These are phyloP conservation scores for Plemyria rubiginata DNA, from an alignment of 2,888 invertebrate species.

Conservation along the genomic window DNA sequence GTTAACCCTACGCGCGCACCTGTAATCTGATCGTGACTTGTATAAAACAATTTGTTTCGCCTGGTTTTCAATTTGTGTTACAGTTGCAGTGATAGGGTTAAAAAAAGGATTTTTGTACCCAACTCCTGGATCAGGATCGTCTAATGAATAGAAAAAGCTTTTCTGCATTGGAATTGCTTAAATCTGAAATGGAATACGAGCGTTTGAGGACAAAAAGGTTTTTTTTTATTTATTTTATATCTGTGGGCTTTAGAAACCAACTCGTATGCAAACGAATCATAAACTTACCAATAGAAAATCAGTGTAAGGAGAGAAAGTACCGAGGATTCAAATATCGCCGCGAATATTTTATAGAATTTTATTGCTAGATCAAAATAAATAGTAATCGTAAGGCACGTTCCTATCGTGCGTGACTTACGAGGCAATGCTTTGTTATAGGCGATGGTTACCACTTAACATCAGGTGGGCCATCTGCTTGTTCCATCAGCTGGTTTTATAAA, in stretches of 20 bases:
- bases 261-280: not conserved
- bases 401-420: too few species aligned
- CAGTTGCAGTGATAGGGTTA: constrained; percentile 53
- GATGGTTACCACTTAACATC: too few species aligned
- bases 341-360: too few species aligned
- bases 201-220: not conserved
- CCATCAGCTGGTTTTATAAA: too few species aligned
- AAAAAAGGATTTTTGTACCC: constrained; percentile 47
- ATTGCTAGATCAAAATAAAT: too few species aligned
- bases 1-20: constrained; percentile 37
- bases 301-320: too few species aligned
- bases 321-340: not conserved
- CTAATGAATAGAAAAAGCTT: constrained; percentile 41
- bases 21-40: constrained; percentile 62
- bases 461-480: too few species aligned
- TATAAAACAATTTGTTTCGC: constrained; percentile 64
- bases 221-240: not conserved
- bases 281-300: not conserved
- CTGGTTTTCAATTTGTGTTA: constrained; percentile 60
- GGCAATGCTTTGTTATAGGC: too few species aligned
- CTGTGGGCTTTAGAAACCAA: not conserved
- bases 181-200: constrained; percentile 18
- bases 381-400: too few species aligned
- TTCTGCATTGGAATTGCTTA: constrained; percentile 22
- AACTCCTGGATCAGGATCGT: constrained; percentile 46